Evolutionary conservation across 2,113 vertebrate species (phyloP).

Genomic region (Epinephelus fuscoguttatus): DNA sequence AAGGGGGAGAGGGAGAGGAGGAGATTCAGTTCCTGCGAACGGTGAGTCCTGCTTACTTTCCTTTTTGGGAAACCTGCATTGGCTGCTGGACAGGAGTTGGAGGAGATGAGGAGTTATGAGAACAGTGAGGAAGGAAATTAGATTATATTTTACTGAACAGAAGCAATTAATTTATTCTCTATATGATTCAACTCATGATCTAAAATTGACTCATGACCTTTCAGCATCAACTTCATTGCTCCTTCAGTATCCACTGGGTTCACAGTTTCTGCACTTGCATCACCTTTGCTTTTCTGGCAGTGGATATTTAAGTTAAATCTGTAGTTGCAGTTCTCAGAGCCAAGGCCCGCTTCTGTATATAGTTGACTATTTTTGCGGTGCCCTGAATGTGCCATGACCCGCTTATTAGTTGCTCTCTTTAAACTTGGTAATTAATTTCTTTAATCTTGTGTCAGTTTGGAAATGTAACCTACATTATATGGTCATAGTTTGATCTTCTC

Average conservation of each 20-base stretch:
- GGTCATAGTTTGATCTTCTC: constrained; percentile 8
- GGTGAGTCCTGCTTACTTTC: constrained; percentile 84
- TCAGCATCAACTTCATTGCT: constrained; percentile 14
- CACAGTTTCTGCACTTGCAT: constrained; percentile 16
- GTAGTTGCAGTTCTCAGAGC: constrained; percentile 39
- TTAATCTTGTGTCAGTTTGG: constrained; percentile 19
- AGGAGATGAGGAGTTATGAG: neutral
- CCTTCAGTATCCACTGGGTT: neutral
- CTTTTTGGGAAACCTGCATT: constrained; percentile 38
- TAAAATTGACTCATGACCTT: constrained; percentile 9
- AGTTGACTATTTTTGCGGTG: constrained; percentile 73
- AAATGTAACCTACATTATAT: constrained; percentile 29
- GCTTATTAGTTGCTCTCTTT: constrained; percentile 64
- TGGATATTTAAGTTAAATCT: constrained; percentile 38
- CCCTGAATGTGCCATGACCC: constrained; percentile 72
- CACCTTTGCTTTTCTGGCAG: constrained; percentile 12
- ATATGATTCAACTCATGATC: neutral
- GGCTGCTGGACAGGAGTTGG: constrained; percentile 19
- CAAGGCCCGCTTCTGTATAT: constrained; percentile 60
- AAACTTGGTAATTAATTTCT: constrained; percentile 65
- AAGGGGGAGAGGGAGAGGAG: constrained; percentile 93
- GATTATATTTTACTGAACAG: neutral
- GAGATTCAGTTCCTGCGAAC: constrained; percentile 95
- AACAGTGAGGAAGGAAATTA: neutral
- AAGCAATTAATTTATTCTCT: neutral